Base-by-base conservation (phyloP, 2,797 vertebrate species). In the Alcedo atthis region DNA sequence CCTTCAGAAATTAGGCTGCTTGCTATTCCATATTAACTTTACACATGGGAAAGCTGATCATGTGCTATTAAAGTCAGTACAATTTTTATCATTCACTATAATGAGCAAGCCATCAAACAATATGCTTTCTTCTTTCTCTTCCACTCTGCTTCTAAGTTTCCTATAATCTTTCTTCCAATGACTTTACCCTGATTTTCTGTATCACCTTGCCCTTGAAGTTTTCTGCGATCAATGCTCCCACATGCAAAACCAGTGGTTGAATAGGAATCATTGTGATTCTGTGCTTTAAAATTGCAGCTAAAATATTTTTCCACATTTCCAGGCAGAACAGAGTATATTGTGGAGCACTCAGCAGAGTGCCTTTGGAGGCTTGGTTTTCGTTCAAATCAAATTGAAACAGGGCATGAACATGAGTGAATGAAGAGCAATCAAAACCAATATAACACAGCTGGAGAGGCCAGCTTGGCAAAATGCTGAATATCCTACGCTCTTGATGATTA, bases 401-500 rank as follows among this genome's bases (percentile, higher is more conserved):
- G 71, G 78, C 71, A 85, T 45, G 83, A 94, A 88, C 86, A 73
- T 12, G 61, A 89, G 54, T 21, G 55, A 92, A 92, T 64, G 58
- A 45, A 88, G 87, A 87, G 88, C 90, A 85, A 82, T 92, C 81
- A 91, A 87, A 85, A 16, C 69, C 82, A 87, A 78, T 87, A 85
- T 61, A 94, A 90, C 73, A 83, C 90, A 93, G 88, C 81, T 93
- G 88, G 90, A 93, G 81, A 87, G 84, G 69, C 83, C 90, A 85
- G 66, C 86, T 92, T 95, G 93, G 93, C 75, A 87, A 94, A 85
- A 85, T 35, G 33, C 59, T 90, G 84, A 66, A 68, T 81, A 85
- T 91, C 68, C 84, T 81, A 48, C 1, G 15, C 84, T 93, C 84
- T 75, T 85, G 73, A 89, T 89, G 86, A 57, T 90, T 96, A 95